Percentiles rank a stretch among this genome's conserved stretches.
phyloP scores from a whole-genome alignment of 2,113 vertebrate genomes.

The Orthonyx spaldingii region DNA sequence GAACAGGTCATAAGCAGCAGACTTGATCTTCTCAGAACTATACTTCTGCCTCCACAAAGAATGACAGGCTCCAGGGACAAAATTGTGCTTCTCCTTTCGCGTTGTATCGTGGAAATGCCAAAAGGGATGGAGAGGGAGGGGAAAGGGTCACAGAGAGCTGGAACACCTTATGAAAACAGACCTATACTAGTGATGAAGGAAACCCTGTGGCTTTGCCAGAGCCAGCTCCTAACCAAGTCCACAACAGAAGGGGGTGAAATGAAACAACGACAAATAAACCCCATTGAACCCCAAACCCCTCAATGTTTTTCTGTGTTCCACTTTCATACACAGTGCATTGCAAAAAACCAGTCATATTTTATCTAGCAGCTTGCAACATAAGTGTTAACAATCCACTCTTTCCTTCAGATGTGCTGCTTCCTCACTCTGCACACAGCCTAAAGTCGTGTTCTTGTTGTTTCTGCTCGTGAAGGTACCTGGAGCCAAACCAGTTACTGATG shows the following conservation, averaged over 20 bases:
- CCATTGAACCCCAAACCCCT: accelerated
- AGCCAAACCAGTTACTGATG: background rate
- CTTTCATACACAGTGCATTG: background rate
- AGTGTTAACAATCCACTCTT: background rate
- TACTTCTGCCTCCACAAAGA: background rate
- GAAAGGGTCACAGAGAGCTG: background rate
- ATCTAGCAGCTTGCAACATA: background rate
- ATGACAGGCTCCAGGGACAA: background rate
- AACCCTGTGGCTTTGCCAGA: background rate
- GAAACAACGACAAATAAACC: background rate
- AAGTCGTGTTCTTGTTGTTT: accelerated
- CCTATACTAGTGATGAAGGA: background rate
- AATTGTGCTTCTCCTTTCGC: background rate
- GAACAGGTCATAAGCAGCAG: background rate
- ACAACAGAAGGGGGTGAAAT: accelerated
- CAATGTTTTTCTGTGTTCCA: background rate
- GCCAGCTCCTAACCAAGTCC: background rate
- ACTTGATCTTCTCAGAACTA: background rate
- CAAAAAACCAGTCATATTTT: background rate
- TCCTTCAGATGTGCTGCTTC: background rate
- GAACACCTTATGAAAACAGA: background rate
- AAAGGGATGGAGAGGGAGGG: background rate
- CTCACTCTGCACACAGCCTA: background rate
- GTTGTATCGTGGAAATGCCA: background rate
- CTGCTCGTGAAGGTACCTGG: background rate